These are phyloP conservation scores for Centruroides sculpturatus DNA, from an alignment of 1,140 invertebrate species.

Conservation along the genomic window DNA sequence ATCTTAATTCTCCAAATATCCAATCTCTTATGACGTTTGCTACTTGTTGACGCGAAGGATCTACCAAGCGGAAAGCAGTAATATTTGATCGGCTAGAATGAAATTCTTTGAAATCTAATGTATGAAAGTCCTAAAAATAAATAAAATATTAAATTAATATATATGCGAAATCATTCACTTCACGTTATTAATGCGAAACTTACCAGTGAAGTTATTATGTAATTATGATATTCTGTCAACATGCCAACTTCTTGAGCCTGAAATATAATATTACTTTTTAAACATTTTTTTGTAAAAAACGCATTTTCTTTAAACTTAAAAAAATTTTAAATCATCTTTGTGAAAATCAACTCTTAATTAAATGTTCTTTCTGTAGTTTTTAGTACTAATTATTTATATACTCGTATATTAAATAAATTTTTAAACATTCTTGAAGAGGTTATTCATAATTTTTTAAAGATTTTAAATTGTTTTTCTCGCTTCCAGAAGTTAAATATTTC, in stretches of 20 bases:
- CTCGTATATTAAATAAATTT: too few species aligned
- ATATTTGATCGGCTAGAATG: conserved; percentile 21
- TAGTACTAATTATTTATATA: too few species aligned
- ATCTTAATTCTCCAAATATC: conserved; percentile 4
- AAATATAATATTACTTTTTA: not conserved
- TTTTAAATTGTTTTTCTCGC: too few species aligned
- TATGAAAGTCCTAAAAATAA: conserved; percentile 21
- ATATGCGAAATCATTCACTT: too few species aligned
- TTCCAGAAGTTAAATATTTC: too few species aligned
- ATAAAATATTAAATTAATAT: not conserved
- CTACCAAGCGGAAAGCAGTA: conserved; percentile 40
- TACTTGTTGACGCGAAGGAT: conserved; percentile 62
- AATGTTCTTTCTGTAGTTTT: too few species aligned
- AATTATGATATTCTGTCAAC: conserved; percentile 26
- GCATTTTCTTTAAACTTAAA: too few species aligned
- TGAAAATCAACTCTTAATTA: too few species aligned
- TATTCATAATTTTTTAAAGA: too few species aligned
- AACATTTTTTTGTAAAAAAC: too few species aligned
- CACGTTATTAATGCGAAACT: conserved; percentile 1
- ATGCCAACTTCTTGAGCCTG: conserved; percentile 22
- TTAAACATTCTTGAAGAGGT: too few species aligned
- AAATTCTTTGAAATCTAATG: conserved; percentile 23
- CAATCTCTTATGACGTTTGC: conserved; percentile 25
- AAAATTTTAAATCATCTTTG: too few species aligned
- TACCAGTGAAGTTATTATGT: conserved; percentile 31